A percentile compares a stretch with the other conserved stretches of the same genome.
phyloP scores from a whole-genome alignment of 2,797 vertebrate genomes.

The Leptodactylus fallax region DNA sequence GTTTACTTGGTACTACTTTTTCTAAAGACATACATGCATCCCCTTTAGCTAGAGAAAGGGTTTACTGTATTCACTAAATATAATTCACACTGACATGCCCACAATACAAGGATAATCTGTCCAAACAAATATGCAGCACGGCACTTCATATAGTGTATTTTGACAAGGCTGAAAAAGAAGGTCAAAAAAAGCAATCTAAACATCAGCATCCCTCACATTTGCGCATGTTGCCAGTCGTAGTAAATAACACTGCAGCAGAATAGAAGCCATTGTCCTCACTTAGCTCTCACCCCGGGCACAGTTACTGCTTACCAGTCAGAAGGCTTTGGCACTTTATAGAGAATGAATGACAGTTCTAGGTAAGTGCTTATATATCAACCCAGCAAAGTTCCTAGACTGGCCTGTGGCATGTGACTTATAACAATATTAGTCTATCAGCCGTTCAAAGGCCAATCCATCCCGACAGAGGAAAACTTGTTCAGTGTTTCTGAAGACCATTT shows the following conservation, averaged over 20 bases:
- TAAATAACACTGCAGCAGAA: background rate
- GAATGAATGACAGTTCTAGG: background rate
- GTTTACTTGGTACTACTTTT: background rate
- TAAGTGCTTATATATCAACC: background rate
- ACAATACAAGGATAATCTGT: background rate
- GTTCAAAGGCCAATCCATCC: background rate
- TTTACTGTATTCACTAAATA: background rate
- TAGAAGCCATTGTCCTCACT: background rate
- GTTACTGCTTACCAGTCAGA: background rate
- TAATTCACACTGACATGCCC: slow-evolving; percentile 7
- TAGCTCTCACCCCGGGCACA: background rate
- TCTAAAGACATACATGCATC: background rate
- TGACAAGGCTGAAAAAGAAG: background rate
- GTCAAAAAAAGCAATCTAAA: background rate
- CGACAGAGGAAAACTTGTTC: background rate
- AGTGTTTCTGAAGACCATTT: background rate
- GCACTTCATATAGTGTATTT: background rate
- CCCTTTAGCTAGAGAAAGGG: background rate
- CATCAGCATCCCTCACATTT: background rate
- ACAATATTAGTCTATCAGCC: background rate
- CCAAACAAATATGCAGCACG: background rate
- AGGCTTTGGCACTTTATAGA: background rate
- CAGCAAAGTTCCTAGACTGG: background rate
- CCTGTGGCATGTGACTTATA: slow-evolving; percentile 8
- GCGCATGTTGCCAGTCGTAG: background rate